Conservation (phyloP, 1,140 invertebrate species). For the Helicoverpa zea region DNA sequence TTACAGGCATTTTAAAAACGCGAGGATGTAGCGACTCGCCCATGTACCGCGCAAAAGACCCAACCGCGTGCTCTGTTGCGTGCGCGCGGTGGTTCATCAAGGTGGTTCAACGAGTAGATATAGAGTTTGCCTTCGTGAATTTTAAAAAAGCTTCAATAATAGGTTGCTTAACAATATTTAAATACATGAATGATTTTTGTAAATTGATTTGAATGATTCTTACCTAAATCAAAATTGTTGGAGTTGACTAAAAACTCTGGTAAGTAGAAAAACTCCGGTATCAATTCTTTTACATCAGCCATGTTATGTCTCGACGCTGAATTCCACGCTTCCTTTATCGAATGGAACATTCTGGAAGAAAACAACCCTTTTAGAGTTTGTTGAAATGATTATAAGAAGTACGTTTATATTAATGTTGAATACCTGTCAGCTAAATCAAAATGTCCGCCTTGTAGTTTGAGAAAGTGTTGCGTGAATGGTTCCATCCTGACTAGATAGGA, state of each 20-base stretch:
- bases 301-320: slow-evolving; percentile 99
- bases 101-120: no score
- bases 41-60: no score
- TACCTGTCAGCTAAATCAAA: slow-evolving; percentile 98
- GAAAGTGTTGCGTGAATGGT: slow-evolving; percentile 99
- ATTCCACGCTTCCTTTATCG: slow-evolving; percentile 98
- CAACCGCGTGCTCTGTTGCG: no score
- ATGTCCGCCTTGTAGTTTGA: slow-evolving; percentile 98
- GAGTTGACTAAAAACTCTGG: slow-evolving; percentile 98
- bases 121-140: not conserved
- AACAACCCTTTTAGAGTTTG: no score
- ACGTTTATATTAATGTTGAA: no score
- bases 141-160: not conserved
- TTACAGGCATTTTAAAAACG: no score
- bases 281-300: slow-evolving; percentile 99
- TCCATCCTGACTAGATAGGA: slow-evolving; percentile 99
- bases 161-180: no score
- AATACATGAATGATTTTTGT: no score
- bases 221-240: slow-evolving; percentile 98
- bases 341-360: slow-evolving; percentile 97
- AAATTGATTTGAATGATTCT: not conserved
- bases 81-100: no score
- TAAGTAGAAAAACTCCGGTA: slow-evolving; percentile 99
- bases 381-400: no score
- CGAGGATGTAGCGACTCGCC: no score